Evolutionary conservation across 2,888 invertebrate genomes (phyloP), one percentile per base, ranked within the genome.

Genomic region (Polydrusus cervinus): DNA sequence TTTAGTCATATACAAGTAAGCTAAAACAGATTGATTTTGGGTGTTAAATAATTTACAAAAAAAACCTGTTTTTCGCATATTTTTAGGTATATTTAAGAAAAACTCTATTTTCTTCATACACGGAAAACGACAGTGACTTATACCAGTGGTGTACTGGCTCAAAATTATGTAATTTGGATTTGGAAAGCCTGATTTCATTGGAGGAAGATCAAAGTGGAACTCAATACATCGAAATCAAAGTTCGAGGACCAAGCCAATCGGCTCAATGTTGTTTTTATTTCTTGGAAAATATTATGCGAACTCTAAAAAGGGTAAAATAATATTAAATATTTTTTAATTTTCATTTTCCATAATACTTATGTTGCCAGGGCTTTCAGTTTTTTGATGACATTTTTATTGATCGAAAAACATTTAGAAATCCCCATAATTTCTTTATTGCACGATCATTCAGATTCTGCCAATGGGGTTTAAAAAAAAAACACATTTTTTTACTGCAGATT

Each of bases 101-200:
- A 77, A 83, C 84, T 34, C 81, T 83, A n/a, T 77, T 85, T 34
- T 83, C 84, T 55, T 81, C 79, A 38, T 83, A 82, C 76, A 78
- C 88, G 51, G 87, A 88, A 78, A 89, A 88, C 76, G 88, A 88
- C 43, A 87, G 87, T 30, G 93, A 93, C 84, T 86, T 94, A 49
- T 91, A 92, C 80, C 94, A 94, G 84, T 93, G 93, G 93, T 90
- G 90, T 85, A 88, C 90, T 79, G 93, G 93, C 49, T 92, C 92
- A 45, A 93, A 93, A 84, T 87, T 93, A 79, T 92, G 92, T 83
- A 90, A 91, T 61, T 91, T 92, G 0, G 89, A 90, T 49, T 88
- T 93, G 75, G 94, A 94, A 84, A 91, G 92, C 67, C 87, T 94
- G 66, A 87, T 94, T 14, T 92, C 91, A 5, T 87, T 92, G 78